phyloP scores from a whole-genome alignment of 2,113 vertebrate genomes.

The Nipponia nippon region DNA sequence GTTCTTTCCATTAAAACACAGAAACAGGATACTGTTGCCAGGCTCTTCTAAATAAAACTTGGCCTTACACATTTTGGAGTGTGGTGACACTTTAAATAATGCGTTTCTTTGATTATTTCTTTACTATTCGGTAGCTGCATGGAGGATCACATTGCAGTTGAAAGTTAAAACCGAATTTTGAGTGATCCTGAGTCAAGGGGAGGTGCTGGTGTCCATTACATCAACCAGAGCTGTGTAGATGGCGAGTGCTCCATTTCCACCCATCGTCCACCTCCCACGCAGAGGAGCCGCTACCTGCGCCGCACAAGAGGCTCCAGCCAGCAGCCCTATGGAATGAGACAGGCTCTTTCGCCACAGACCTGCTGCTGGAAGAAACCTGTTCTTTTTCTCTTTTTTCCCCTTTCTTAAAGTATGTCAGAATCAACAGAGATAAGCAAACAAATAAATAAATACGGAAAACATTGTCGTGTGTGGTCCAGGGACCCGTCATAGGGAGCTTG shows the following conservation, averaged over 20 bases:
- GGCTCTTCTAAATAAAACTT: neutral
- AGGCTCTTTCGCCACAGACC: neutral
- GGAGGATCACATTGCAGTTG: neutral
- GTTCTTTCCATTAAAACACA: neutral
- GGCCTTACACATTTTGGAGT: neutral
- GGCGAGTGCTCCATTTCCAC: neutral
- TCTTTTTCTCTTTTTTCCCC: neutral
- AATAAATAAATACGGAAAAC: neutral
- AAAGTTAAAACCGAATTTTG: neutral
- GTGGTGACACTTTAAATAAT: conserved; percentile 1
- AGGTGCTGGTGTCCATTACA: neutral
- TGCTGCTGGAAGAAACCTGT: neutral
- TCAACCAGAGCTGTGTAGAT: neutral
- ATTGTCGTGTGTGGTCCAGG: rapidly evolving
- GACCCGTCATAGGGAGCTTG: neutral
- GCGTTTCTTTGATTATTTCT: conserved; percentile 4
- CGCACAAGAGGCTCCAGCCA: neutral
- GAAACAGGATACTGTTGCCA: neutral
- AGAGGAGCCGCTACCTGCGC: neutral
- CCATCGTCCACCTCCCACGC: neutral
- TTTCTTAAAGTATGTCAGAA: neutral
- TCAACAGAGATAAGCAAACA: neutral
- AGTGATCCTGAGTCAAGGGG: neutral
- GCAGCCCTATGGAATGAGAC: neutral
- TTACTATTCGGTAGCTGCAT: neutral